Evolutionary conservation across 2,113 vertebrate genomes (phyloP), one percentile per base, ranked within the genome.

Genomic region (Ascaphus truei): DNA sequence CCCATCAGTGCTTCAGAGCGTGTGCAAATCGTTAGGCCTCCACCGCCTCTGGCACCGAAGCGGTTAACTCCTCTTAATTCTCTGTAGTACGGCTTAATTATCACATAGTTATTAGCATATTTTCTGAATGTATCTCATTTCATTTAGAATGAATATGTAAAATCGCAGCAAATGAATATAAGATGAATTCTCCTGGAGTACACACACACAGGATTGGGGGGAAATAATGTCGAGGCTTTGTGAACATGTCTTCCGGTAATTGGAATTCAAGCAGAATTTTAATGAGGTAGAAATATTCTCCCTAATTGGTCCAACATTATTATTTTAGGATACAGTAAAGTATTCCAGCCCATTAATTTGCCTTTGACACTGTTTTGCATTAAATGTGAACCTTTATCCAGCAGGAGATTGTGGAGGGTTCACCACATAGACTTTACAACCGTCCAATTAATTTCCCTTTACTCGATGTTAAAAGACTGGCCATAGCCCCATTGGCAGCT

Each of bases 261-360:
- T 74, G 1, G 26, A 59, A 75, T 73, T 75, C 45, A 23, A 68
- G 56, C 56, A 77, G 77, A 77, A 79, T 82, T 74, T 74, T 78
- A 80, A 80, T 71, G 66, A 77, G 60, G 29, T 57, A n/a, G 59
- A 77, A 72, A 76, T 79, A 64, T 52, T 53, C 41, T 61, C 33
- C 41, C 45, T 77, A 78, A 81, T 77, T 84, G 67, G 48, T 57
- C 26, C 51, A 72, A 62, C 23, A n/a, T 71, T 66, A 45, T 58
- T 57, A 39, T 62, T 76, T 75, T 73, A 58, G 52, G 62, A 73
- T 63, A 78, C 12, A 45, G 33, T 71, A 30, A 74, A 67, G 29
- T 73, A 77, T 75, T 62, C 23, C 10, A 30, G 45, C 3, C 45
- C 30, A 66, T 65, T 73, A 30, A 45, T 60, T 47, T 66, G 7